Evolutionary conservation across 2,888 invertebrate species (phyloP).

Genomic region (Nymphalis c-album): DNA sequence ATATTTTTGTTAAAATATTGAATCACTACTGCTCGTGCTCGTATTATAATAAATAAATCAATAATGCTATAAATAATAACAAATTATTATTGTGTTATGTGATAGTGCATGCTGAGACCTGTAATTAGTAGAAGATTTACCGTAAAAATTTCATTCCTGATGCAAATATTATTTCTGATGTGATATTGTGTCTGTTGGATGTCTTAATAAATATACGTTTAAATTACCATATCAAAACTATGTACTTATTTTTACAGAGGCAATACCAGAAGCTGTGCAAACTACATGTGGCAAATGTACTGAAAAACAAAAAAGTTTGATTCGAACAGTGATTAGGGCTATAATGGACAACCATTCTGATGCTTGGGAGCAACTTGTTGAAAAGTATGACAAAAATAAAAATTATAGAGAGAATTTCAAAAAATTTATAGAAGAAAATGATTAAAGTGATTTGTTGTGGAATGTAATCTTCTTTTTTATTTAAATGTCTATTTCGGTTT

Average conservation of each 20-base stretch:
- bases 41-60: neutral
- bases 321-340: conserved; percentile 82
- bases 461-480: neutral
- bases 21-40: no score
- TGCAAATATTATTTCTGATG: no score
- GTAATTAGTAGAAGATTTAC: no score
- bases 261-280: conserved; percentile 85
- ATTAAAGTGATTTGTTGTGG: conserved; percentile 19
- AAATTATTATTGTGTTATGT: no score
- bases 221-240: neutral
- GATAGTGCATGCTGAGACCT: no score
- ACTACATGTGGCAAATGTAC: conserved; percentile 86
- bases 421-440: conserved; percentile 60
- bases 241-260: conserved; percentile 64
- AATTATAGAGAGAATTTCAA: conserved; percentile 83
- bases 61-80: neutral
- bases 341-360: conserved; percentile 84
- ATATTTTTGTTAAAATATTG: no score
- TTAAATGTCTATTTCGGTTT: neutral
- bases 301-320: conserved; percentile 83
- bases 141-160: no score
- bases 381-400: conserved; percentile 86
- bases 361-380: conserved; percentile 84
- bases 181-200: no score
- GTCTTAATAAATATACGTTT: no score